Conservation (phyloP, 2,888 invertebrate species). For the Epinotia nisella region DNA sequence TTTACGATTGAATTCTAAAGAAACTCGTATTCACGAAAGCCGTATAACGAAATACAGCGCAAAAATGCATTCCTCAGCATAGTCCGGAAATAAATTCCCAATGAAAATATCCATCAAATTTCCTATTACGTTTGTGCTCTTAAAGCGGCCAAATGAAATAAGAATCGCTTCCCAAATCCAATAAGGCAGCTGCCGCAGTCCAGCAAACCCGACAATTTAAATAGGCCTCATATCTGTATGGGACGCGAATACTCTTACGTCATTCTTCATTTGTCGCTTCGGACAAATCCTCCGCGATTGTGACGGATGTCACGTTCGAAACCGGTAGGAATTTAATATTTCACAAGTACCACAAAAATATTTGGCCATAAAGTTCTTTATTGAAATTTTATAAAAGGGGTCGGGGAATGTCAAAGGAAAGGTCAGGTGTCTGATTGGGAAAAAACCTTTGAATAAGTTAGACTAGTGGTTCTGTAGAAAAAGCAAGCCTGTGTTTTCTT, state of each 20-base stretch:
- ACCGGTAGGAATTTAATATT: constrained; percentile 64
- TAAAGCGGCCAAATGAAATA: constrained; percentile 62
- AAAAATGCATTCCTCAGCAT: constrained; percentile 14
- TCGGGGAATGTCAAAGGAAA: constrained; percentile 16
- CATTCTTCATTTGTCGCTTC: background rate
- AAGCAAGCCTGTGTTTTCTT: no score
- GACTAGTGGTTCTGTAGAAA: no score
- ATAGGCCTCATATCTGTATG: background rate
- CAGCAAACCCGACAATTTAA: background rate
- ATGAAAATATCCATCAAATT: constrained; percentile 66
- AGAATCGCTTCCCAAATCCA: constrained; percentile 63
- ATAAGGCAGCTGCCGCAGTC: constrained; percentile 45
- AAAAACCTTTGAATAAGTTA: background rate
- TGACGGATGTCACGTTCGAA: constrained; percentile 58
- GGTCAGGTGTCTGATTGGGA: constrained; percentile 5
- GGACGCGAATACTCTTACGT: background rate
- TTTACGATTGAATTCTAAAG: no score
- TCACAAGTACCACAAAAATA: constrained; percentile 51
- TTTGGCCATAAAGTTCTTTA: constrained; percentile 36
- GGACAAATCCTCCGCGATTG: constrained; percentile 57
- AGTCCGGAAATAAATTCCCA: constrained; percentile 48
- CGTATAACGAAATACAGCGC: background rate
- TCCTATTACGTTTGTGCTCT: constrained; percentile 59
- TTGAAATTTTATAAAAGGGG: constrained; percentile 22
- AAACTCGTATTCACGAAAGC: background rate